Conservation (phyloP, 2,797 vertebrate genomes). For the Loris lydekkerianus region DNA sequence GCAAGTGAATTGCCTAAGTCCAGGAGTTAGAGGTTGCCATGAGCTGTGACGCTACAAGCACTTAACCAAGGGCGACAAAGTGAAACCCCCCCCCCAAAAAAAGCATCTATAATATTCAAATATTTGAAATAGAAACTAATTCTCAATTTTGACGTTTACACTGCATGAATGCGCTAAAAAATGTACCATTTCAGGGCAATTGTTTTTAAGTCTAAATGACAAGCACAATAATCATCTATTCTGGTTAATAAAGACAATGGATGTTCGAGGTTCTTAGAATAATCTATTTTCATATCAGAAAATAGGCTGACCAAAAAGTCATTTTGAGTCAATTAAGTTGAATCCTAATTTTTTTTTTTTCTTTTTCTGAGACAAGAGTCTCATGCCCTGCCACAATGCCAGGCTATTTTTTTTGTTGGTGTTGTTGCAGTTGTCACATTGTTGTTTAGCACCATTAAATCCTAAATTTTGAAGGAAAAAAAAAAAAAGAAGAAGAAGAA, state of each 20-base stretch:
- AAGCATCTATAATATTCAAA: not conserved
- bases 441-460: not conserved
- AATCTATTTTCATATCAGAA: not conserved
- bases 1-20: no score
- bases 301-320: not conserved
- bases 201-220: constrained; percentile 4
- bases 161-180: not conserved
- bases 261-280: not conserved
- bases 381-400: no score
- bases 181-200: not conserved
- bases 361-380: no score
- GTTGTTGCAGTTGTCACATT: no score
- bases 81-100: no score
- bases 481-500: not conserved
- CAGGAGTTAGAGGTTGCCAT: no score
- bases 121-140: constrained; percentile 24
- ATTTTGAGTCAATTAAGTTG: not conserved
- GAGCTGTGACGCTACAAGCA: no score
- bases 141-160: not conserved
- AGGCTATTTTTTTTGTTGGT: no score
- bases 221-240: not conserved
- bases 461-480: not conserved
- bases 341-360: no score
- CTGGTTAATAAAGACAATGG: constrained; percentile 1
- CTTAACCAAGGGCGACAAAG: no score